Evolutionary conservation across 1,140 invertebrate species (phyloP), one percentile per base, ranked within the genome.

Genomic region (Homalodisca vitripennis): DNA sequence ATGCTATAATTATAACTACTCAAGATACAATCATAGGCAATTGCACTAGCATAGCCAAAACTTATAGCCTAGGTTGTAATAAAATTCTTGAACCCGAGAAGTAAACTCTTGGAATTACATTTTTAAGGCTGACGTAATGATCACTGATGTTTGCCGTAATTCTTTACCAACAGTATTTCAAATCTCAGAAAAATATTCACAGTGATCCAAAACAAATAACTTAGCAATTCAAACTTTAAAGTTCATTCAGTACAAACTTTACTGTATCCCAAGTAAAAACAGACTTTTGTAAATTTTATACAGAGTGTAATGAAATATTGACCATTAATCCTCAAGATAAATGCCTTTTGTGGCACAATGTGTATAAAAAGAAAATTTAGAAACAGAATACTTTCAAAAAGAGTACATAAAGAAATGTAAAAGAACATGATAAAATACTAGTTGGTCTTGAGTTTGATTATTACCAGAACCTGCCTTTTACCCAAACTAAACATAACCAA

Each of bases 181-280:
- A n/a, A 27, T 60, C 14, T 12, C 13, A 6, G 26, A n/a, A n/a
- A n/a, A n/a, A n/a, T n/a, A n/a, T n/a, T n/a, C n/a, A n/a, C n/a
- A n/a, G n/a, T n/a, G n/a, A 27, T 2, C 24, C 24, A 17, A 20
- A 55, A 12, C 22, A 20, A 55, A 10, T 12, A 12, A 20, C 22
- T 10, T 55, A 12, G 10, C 24, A 2, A 27, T 27, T n/a, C 2
- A 60, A 27, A 27, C n/a, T 63, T 70, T 78, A 77, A 67, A 62
- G 26, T 74, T 79, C 77, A 77, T 10, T 29, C 17, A 17, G 26
- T 14, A 14, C 41, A n/a, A 26, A 20, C 24, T 60, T 29, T 24
- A 3, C 12, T 6, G 12, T 60, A 60, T 3, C 3, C 6, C 12
- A 60, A n/a, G 22, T 27, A 12, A 60, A 60, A 60, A 60, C 55